phyloP scores from a whole-genome alignment of 2,113 vertebrate genomes.

The Sturnus vulgaris region DNA sequence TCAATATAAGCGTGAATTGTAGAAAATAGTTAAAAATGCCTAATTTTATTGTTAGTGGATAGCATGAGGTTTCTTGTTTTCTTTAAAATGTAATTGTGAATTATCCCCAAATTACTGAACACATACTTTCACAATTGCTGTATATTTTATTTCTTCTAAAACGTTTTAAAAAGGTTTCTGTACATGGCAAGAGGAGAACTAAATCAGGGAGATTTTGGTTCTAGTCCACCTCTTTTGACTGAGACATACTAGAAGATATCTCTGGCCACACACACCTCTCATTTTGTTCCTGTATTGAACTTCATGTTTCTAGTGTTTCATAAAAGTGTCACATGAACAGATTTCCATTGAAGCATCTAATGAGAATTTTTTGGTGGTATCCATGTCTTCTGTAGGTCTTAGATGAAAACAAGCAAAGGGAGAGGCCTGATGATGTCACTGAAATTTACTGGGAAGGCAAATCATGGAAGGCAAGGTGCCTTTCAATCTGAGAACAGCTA shows the following conservation, averaged over 20 bases:
- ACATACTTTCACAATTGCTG: neutral
- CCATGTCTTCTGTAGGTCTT: neutral
- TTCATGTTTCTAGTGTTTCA: neutral
- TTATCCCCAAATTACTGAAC: neutral
- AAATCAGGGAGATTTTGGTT: neutral
- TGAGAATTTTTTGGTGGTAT: neutral
- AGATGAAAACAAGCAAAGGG: neutral
- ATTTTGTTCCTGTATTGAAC: neutral
- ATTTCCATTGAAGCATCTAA: neutral
- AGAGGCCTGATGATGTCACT: neutral
- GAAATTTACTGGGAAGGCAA: neutral
- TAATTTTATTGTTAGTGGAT: neutral
- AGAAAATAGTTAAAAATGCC: neutral
- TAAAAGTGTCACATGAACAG: neutral
- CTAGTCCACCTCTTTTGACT: neutral
- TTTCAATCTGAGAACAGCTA: neutral
- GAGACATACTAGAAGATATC: neutral
- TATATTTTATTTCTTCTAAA: neutral
- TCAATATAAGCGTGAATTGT: neutral
- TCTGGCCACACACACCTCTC: neutral
- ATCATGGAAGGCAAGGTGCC: neutral
- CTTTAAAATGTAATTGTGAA: neutral
- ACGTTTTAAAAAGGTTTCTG: neutral
- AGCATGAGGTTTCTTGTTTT: neutral
- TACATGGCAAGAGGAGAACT: neutral